These are phyloP conservation scores for Melanostoma mellinum DNA, from an alignment of 2,888 invertebrate species.

Conservation along the genomic window DNA sequence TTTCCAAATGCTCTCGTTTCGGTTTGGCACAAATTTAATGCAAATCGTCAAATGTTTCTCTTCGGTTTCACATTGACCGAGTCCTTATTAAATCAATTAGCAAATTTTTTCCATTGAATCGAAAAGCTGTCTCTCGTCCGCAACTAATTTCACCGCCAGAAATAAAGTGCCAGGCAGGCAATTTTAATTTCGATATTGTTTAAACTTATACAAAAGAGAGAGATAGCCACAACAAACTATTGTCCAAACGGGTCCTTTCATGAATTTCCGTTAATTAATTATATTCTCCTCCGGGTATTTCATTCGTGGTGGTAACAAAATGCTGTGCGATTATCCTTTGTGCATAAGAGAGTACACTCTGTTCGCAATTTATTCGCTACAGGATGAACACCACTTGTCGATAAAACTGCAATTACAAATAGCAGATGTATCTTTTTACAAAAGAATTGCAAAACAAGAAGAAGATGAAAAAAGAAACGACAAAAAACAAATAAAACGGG, in stretches of 20 bases:
- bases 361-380: constrained; percentile 36
- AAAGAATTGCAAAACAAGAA: not conserved
- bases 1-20: too few relatives aligned
- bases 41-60: too few relatives aligned
- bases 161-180: constrained; percentile 10
- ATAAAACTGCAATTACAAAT: constrained; percentile 59
- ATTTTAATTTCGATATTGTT: constrained; percentile 35
- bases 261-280: constrained; percentile 51
- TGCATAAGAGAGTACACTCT: constrained; percentile 4
- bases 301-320: not conserved
- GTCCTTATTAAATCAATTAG: too few relatives aligned
- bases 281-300: constrained; percentile 33
- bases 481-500: constrained; percentile 1
- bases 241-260: constrained; percentile 17
- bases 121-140: too few relatives aligned
- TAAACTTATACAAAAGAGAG: constrained; percentile 28
- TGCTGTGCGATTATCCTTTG: constrained; percentile 20
- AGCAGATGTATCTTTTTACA: constrained; percentile 38
- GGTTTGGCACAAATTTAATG: too few relatives aligned
- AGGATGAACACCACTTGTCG: constrained; percentile 52
- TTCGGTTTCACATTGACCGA: too few relatives aligned
- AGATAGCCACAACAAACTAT: constrained; percentile 4
- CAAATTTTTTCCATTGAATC: too few relatives aligned
- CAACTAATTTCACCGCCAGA: not conserved
- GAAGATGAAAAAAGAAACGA: not conserved